Base-by-base conservation (phyloP, 1,140 invertebrate species). In the Brachionus angularis region DNA sequence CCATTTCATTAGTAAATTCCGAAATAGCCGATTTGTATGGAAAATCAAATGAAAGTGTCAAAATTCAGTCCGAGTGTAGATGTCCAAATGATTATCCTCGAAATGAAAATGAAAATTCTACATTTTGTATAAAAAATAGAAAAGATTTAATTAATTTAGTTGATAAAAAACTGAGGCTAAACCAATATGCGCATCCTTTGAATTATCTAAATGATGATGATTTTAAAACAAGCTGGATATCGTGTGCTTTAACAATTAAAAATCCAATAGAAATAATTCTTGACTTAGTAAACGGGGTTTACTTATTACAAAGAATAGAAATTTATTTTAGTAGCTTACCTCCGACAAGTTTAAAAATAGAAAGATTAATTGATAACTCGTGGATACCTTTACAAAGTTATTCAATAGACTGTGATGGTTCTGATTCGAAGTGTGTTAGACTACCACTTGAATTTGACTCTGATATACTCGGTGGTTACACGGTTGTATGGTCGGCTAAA, bases 1-100 rank as follows among this genome's bases (percentile, higher is more conserved):
- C 16, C n/a, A 67, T 67, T 3, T 46, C 62, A 3, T 50, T 67
- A 27, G 47, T 50, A 3, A 67, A 67, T 29, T 5, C 3, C 10
- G 62, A 67, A 36, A n/a, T 67, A 16, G 31, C 27, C 3, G 23
- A 31, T 18, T 50, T 67, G 42, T 67, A 33, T 25, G 62, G 62
- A 34, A 33, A 5, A 1, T 8, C 12, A 8, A 47, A n/a, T 31
- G n/a, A 21, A 47, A 18, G 23, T 1, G 7, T 50, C 14, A 23
- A 33, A 5, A 67, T 67, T 47, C 7, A 67, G 31, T 23, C 62
- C 10, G 25, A 67, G 14, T 67, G 62, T 49, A 39, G 62, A 8
- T 67, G 62, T 47, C 25, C 62, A 5, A 67, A 67, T 50, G 62
- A 27, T 29, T 67, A 47, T n/a, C 62, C 62, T 16, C 39, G 62